Evolutionary conservation across 2,888 invertebrate genomes (phyloP).

Genomic region (Xylota sylvarum): DNA sequence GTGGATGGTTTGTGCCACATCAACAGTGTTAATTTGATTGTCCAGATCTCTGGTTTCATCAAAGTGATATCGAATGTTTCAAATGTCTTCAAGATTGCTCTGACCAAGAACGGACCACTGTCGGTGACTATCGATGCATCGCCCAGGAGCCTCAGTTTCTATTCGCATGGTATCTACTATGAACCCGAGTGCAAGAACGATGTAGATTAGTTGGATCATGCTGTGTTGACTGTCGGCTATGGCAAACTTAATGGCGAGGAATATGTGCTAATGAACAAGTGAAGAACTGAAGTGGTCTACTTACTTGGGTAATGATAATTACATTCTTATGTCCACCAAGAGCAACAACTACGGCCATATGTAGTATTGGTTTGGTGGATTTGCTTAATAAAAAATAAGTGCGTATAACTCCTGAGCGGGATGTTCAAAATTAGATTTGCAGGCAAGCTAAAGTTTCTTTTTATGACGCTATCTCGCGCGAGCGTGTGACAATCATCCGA

Average conservation of each 20-base stretch:
- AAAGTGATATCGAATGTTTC: conserved; percentile 93
- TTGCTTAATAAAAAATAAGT: too few species aligned
- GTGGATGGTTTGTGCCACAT: conserved; percentile 96
- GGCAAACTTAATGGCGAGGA: conserved; percentile 92
- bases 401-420: too few species aligned
- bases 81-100: conserved; percentile 87
- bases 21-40: conserved; percentile 89
- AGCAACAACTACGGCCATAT: conserved; percentile 95
- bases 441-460: too few species aligned
- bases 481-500: too few species aligned
- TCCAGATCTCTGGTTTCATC: conserved; percentile 93
- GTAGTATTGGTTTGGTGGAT: conserved; percentile 87
- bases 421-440: too few species aligned
- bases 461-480: too few species aligned
- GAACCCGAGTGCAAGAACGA: conserved; percentile 93
- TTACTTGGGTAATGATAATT: conserved; percentile 98
- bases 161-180: conserved; percentile 97
- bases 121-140: conserved; percentile 97
- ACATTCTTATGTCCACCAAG: conserved; percentile 94
- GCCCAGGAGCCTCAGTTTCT: conserved; percentile 95
- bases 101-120: conserved; percentile 95
- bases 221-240: conserved; percentile 96
- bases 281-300: conserved; percentile 99
- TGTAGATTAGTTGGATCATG: conserved; percentile 93
- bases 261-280: conserved; percentile 98